Evolutionary conservation across 2,888 invertebrate genomes (phyloP).

Genomic region (Pseudococcus viburni): DNA sequence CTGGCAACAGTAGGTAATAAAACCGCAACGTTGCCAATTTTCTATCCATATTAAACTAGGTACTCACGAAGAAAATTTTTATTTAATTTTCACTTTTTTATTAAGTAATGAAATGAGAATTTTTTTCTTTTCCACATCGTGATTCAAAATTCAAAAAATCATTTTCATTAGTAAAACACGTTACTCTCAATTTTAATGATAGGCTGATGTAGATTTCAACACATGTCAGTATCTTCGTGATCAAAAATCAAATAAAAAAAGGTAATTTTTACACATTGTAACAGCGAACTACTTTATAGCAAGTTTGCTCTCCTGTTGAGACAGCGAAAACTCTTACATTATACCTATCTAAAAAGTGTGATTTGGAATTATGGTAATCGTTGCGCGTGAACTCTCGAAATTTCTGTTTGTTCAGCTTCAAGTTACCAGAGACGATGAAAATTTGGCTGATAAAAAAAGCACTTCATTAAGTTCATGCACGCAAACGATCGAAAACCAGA

Average conservation of each 20-base stretch:
- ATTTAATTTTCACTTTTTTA: too few relatives aligned
- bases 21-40: too few relatives aligned
- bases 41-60: too few relatives aligned
- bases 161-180: too few relatives aligned
- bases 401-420: conserved; percentile 33
- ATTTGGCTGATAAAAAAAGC: not conserved
- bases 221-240: not conserved
- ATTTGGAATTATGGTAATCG: not conserved
- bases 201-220: not conserved
- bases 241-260: not conserved
- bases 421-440: conserved; percentile 4
- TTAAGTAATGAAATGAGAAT: too few relatives aligned
- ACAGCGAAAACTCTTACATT: not conserved
- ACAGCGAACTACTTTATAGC: not conserved
- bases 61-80: too few relatives aligned
- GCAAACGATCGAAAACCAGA: not conserved
- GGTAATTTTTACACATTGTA: not conserved
- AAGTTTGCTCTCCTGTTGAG: not conserved
- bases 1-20: too few relatives aligned
- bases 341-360: not conserved
- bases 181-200: not conserved
- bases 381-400: conserved; percentile 14
- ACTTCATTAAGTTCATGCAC: conserved; percentile 1
- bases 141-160: too few relatives aligned
- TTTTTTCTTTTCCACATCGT: too few relatives aligned